Conservation (phyloP, 2,888 invertebrate species). For the Pammene aurita region DNA sequence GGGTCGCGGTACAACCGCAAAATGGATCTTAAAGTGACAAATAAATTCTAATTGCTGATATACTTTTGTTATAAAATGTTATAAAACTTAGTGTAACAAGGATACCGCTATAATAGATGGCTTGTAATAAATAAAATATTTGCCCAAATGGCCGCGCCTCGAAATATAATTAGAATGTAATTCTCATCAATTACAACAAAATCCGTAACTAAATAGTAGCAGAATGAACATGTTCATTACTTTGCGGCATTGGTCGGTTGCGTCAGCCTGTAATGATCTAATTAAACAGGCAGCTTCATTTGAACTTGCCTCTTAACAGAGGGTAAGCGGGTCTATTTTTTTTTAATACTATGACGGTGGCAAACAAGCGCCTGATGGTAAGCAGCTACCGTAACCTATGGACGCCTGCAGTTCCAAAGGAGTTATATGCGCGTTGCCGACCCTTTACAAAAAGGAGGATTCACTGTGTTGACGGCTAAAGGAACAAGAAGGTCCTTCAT, state of each 20-base stretch:
- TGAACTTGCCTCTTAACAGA: conserved; percentile 2
- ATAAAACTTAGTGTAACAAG: too few species aligned
- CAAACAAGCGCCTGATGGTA: too few species aligned
- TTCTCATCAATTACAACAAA: conserved; percentile 21
- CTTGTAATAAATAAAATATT: too few species aligned
- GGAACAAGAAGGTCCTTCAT: too few species aligned
- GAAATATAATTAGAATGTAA: conserved; percentile 4
- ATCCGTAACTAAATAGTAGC: conserved; percentile 17
- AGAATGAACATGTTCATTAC: conserved; percentile 10
- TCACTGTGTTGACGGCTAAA: too few species aligned
- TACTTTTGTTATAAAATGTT: too few species aligned
- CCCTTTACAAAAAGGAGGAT: too few species aligned
- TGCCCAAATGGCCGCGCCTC: neutral
- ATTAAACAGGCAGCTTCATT: conserved; percentile 18
- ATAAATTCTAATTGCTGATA: neutral
- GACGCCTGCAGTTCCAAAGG: too few species aligned
- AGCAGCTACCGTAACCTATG: too few species aligned
- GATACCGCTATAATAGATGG: too few species aligned
- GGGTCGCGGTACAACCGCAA: too few species aligned
- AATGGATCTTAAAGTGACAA: neutral
- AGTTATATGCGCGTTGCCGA: too few species aligned
- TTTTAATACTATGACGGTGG: neutral
- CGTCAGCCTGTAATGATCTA: conserved; percentile 10
- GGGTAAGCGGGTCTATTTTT: neutral
- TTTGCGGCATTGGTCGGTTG: conserved; percentile 1